These are phyloP conservation scores for Gambusia affinis DNA, from an alignment of 2,113 vertebrate species.

Conservation along the genomic window DNA sequence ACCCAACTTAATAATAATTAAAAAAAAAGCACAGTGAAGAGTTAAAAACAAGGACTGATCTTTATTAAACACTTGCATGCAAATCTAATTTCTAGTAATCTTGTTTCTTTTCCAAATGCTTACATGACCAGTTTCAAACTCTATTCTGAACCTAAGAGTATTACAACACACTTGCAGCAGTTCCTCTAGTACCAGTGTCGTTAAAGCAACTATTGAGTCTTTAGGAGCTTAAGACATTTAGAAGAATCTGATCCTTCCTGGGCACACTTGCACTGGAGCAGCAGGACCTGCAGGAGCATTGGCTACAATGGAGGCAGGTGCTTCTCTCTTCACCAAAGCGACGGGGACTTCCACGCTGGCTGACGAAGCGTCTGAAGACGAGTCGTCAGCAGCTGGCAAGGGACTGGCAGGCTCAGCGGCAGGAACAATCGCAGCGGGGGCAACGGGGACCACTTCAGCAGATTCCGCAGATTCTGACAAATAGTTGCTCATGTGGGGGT, in stretches of 20 bases:
- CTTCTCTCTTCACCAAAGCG: constrained; percentile 56
- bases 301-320: not conserved
- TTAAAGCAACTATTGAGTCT: constrained; percentile 15
- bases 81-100: constrained; percentile 5
- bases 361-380: constrained; percentile 9
- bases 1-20: no score
- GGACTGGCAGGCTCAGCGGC: not conserved
- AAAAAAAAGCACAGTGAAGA: not conserved
- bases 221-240: constrained; percentile 18
- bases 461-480: constrained; percentile 77
- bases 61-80: constrained; percentile 44
- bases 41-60: not conserved
- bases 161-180: constrained; percentile 4
- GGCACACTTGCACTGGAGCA: constrained; percentile 50
- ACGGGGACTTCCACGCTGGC: not conserved
- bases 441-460: constrained; percentile 48
- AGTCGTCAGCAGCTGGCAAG: not conserved
- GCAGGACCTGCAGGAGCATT: not conserved
- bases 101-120: not conserved
- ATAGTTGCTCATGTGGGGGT: constrained; percentile 47
- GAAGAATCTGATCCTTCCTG: constrained; percentile 72
- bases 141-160: not conserved
- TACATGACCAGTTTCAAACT: not conserved
- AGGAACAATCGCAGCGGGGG: not conserved
- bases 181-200: constrained; percentile 6